A percentile compares a stretch with the other conserved stretches of the same genome.
Evolutionary conservation across 2,888 invertebrate genomes (phyloP).

Genomic region (Apodemia duryi): DNA sequence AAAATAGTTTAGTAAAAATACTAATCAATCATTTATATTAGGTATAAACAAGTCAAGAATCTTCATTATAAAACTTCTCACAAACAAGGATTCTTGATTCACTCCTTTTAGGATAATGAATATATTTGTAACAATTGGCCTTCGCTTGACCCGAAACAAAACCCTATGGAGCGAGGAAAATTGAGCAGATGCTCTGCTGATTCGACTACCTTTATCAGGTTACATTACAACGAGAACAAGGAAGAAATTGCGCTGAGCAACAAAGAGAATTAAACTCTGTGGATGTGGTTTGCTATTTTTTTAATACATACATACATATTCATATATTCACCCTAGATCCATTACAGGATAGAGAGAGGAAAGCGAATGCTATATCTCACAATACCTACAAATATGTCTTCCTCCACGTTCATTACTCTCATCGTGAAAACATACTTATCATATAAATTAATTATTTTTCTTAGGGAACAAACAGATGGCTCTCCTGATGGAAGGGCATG

Average conservation of each 20-base stretch:
- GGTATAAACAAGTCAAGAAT: not conserved
- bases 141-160: conserved; percentile 38
- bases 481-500: not conserved
- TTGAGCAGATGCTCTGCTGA: conserved; percentile 57
- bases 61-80: not conserved
- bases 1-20: too few relatives aligned
- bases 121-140: conserved; percentile 26
- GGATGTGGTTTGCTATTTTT: conserved; percentile 20
- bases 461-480: too few relatives aligned
- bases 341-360: too few relatives aligned
- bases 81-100: conserved; percentile 3
- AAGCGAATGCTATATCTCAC: too few relatives aligned
- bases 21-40: not conserved
- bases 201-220: conserved; percentile 49
- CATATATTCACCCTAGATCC: too few relatives aligned
- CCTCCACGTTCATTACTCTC: too few relatives aligned
- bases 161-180: conserved; percentile 44
- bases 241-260: conserved; percentile 27
- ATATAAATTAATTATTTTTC: too few relatives aligned
- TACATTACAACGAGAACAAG: conserved; percentile 45
- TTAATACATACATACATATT: not conserved
- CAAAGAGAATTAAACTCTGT: not conserved
- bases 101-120: conserved; percentile 30
- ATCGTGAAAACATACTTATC: too few relatives aligned
- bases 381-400: too few relatives aligned